These are phyloP conservation scores for Mamestra configurata DNA, from an alignment of 1,140 invertebrate genomes.

Conservation along the genomic window DNA sequence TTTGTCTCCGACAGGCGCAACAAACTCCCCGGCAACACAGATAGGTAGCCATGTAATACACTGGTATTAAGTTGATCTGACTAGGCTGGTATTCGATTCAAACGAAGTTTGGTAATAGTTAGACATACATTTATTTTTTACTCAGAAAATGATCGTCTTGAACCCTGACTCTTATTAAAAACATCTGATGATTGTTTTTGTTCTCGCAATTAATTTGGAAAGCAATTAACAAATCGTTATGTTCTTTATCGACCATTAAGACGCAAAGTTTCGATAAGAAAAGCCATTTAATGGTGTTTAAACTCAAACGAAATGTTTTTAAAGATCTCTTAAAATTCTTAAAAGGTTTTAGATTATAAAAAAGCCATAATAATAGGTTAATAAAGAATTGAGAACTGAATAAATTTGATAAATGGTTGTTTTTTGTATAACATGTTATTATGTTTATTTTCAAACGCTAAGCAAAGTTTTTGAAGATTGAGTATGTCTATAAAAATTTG, in stretches of 20 bases:
- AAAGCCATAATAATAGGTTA: not conserved
- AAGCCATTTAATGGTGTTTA: slow-evolving; percentile 6
- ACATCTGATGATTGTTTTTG: not conserved
- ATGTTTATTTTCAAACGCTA: not conserved
- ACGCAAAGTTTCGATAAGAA: slow-evolving; percentile 29
- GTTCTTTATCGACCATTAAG: slow-evolving; percentile 42
- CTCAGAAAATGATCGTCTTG: not conserved
- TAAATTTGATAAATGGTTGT: not conserved
- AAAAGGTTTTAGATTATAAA: not conserved
- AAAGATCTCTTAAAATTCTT: not conserved
- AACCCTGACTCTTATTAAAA: not conserved
- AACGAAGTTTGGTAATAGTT: not conserved
- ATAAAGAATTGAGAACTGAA: not conserved
- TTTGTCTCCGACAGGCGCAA: too few species aligned
- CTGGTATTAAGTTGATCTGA: too few species aligned
- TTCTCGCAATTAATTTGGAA: slow-evolving; percentile 43
- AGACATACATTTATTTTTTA: not conserved
- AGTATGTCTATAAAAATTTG: too few species aligned
- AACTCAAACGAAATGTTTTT: slow-evolving; percentile 22
- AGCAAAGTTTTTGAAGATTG: too few species aligned
- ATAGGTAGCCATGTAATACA: too few species aligned
- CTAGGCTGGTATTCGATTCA: not conserved
- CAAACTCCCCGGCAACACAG: too few species aligned
- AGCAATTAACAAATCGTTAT: slow-evolving; percentile 43
- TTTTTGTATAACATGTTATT: too few species aligned